These are phyloP conservation scores for Vesta saturnalis DNA, from an alignment of 2,888 invertebrate genomes.

Conservation along the genomic window DNA sequence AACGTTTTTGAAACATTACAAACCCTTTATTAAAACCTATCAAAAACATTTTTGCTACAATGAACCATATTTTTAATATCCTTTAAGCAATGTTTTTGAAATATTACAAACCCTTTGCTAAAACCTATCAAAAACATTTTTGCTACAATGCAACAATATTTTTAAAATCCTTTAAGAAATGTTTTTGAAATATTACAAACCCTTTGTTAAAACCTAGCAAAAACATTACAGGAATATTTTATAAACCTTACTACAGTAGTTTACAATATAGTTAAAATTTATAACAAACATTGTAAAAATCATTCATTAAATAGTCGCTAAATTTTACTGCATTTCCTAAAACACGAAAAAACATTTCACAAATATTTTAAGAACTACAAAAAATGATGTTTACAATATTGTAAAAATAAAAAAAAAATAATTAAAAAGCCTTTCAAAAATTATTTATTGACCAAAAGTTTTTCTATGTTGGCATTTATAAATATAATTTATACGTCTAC, in stretches of 20 bases:
- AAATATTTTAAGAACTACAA: background rate
- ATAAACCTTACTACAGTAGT: too few relatives aligned
- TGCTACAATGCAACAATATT: background rate
- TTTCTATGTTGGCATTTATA: too few relatives aligned
- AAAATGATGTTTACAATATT: background rate
- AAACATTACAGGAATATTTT: too few relatives aligned
- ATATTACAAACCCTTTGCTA: background rate
- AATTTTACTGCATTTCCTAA: background rate
- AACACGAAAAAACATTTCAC: background rate
- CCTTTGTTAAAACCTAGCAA: background rate
- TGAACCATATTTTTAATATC: background rate
- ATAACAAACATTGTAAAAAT: too few relatives aligned
- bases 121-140: background rate
- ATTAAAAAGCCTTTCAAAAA: background rate
- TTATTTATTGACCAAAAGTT: background rate
- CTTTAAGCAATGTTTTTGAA: background rate
- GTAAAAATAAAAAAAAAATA: background rate
- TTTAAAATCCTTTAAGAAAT: background rate
- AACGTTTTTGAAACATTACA: background rate
- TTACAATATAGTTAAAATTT: too few relatives aligned
- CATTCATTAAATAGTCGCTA: too few relatives aligned
- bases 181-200: background rate
- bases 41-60: background rate
- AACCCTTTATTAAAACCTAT: background rate
- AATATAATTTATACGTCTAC: too few relatives aligned